A percentile compares a stretch with the other conserved stretches of the same genome.
Evolutionary conservation across 1,140 invertebrate genomes (phyloP).

Genomic region (Eumeta japonica): DNA sequence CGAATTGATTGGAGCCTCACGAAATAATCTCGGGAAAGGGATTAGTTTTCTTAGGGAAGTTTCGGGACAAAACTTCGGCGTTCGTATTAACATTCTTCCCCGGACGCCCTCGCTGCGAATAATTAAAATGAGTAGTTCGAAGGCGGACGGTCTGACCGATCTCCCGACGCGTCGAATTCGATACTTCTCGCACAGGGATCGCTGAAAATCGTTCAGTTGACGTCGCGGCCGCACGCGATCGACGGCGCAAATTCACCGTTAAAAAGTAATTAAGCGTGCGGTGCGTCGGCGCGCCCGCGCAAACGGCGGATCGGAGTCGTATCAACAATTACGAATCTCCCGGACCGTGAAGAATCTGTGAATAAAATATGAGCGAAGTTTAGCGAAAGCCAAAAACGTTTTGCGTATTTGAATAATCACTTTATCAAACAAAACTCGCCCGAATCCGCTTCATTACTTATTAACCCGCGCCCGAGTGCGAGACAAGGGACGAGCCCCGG

Average conservation of each 20-base stretch:
- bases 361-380: conserved; percentile 57
- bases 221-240: too few species aligned
- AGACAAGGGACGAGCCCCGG: conserved; percentile 14
- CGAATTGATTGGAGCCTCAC: conserved; percentile 41
- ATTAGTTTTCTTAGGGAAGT: conserved; percentile 36
- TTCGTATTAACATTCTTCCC: conserved; percentile 27
- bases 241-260: too few species aligned
- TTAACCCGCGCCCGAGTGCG: conserved; percentile 43
- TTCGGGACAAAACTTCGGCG: conserved; percentile 14
- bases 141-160: too few species aligned
- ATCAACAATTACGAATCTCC: conserved; percentile 44
- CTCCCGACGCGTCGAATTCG: too few species aligned
- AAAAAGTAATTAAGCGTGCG: too few species aligned
- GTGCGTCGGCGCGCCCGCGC: too few species aligned
- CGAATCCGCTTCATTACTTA: conserved; percentile 53
- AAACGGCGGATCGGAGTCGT: conserved; percentile 11
- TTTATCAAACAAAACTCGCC: conserved; percentile 54
- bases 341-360: conserved; percentile 49
- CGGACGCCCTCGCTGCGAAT: too few species aligned
- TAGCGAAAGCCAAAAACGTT: conserved; percentile 51
- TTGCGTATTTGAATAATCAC: conserved; percentile 57
- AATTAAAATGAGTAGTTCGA: too few species aligned
- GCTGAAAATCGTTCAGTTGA: too few species aligned
- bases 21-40: conserved; percentile 37
- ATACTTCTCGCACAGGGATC: too few species aligned